Base-by-base conservation (phyloP, 2,888 invertebrate genomes). In the Cephus runcator region DNA sequence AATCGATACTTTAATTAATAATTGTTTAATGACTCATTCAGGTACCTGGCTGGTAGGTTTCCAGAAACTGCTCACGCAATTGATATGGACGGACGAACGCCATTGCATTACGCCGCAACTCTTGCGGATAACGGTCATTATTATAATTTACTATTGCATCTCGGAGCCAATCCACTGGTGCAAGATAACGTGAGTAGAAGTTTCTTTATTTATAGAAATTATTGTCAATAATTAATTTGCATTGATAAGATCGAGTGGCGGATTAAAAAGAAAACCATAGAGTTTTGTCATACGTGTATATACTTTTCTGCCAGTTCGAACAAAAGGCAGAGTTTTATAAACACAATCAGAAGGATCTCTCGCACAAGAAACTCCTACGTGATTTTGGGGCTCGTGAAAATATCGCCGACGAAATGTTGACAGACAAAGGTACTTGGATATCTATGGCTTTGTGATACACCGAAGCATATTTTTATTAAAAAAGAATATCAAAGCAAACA, bases 101-200 rank as follows among this genome's bases (percentile, higher is more conserved):
- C 98, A 1, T 93, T 98, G 81, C 98, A 98, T 92, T 98, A 97
- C 89, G 97, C 97, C 2, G 96, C 97, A 4, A 95, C 95, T 15
- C 92, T 97, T 79, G 95, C 95, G 69, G 97, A 98, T 87, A 97
- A 97, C 88, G 97, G 96, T 0, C 96, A 97, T 90, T 97, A 96
- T 89, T 98, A 96, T 91, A 96, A 96, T 90, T 93, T 98, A 77
- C 92, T 98, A 76, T 93, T 96, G 83, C 97, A 97, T 89, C 93
- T 98, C 79, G 98, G 98, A 75, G 97, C 97, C 68, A 97, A 98
- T 92, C 94, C 96, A 3, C 95, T 96, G 87, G 93, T 95, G 76
- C 93, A 95, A 83, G 98, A 98, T 92, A 96, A 96, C 91, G 98
- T 98, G 92, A 93, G 94, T 91, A 56, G 11, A 36, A 31, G 6